phyloP scores from a whole-genome alignment of 2,113 vertebrate genomes.

The Rattus rattus region DNA sequence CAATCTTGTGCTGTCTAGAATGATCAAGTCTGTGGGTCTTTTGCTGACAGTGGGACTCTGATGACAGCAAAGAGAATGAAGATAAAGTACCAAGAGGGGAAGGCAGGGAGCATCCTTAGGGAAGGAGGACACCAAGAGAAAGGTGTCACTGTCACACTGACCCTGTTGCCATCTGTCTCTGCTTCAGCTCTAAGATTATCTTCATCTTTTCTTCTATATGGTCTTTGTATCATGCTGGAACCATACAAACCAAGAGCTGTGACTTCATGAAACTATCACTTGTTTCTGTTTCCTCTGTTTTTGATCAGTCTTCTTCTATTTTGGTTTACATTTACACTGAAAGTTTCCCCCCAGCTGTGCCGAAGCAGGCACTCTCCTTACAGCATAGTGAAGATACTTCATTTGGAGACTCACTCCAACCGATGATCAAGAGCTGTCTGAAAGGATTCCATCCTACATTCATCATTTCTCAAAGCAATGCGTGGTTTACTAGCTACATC shows the following conservation, averaged over 20 bases:
- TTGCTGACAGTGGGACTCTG: slow-evolving; percentile 7
- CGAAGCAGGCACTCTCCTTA: background rate
- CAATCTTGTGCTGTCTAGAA: slow-evolving; percentile 23
- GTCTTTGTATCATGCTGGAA: background rate
- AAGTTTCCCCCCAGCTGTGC: background rate
- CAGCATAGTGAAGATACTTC: background rate
- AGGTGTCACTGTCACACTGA: background rate
- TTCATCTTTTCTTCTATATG: background rate
- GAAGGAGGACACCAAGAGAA: background rate
- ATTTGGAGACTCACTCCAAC: background rate
- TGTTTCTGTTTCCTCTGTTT: slow-evolving; percentile 24
- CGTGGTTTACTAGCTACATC: background rate
- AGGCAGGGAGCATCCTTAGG: background rate
- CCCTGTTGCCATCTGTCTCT: background rate
- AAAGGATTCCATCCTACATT: background rate
- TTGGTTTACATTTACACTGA: slow-evolving; percentile 30
- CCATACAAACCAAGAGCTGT: background rate
- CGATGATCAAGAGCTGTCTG: background rate
- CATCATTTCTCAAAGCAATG: background rate
- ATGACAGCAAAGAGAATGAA: background rate
- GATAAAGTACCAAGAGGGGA: background rate
- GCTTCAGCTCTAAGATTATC: background rate
- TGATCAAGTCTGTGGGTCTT: slow-evolving; percentile 16
- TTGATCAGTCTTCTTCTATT: background rate
- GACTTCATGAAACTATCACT: background rate